Conservation (phyloP, 2,113 vertebrate species). For the Centropus unirufus region DNA sequence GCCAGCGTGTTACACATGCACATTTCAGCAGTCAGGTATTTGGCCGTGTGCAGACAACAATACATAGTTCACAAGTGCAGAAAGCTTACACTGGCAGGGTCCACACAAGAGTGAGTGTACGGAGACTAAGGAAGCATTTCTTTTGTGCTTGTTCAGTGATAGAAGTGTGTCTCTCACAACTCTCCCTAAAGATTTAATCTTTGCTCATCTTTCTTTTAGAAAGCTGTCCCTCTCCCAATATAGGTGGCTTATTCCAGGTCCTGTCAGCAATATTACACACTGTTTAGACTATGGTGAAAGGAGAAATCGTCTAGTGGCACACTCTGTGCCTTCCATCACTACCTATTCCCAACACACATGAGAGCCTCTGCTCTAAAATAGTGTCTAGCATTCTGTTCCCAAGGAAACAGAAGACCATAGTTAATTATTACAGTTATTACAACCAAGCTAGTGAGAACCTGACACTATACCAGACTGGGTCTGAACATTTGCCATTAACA, state of each 20-base stretch:
- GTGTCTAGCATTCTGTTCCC: not conserved
- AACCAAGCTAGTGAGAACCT: not conserved
- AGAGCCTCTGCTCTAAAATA: not conserved
- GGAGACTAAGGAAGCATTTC: not conserved
- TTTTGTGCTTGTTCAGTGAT: not conserved
- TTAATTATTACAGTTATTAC: not conserved
- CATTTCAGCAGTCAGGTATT: no score
- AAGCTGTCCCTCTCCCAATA: not conserved
- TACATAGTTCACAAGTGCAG: accelerated
- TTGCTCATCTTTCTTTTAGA: not conserved
- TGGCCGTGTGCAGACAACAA: not conserved
- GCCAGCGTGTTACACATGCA: not conserved
- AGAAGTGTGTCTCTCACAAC: not conserved
- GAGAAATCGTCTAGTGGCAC: not conserved
- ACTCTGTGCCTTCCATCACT: accelerated
- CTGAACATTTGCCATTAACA: not conserved
- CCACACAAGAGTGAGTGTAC: not conserved
- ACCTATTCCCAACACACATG: not conserved
- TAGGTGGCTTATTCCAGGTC: not conserved
- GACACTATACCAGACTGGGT: not conserved
- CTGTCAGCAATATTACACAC: not conserved
- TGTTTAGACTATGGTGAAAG: not conserved
- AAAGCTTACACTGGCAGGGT: not conserved
- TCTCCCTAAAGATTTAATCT: not conserved
- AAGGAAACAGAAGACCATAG: not conserved